Base-by-base conservation (phyloP, 2,113 vertebrate genomes). In the Nothoprocta perdicaria region DNA sequence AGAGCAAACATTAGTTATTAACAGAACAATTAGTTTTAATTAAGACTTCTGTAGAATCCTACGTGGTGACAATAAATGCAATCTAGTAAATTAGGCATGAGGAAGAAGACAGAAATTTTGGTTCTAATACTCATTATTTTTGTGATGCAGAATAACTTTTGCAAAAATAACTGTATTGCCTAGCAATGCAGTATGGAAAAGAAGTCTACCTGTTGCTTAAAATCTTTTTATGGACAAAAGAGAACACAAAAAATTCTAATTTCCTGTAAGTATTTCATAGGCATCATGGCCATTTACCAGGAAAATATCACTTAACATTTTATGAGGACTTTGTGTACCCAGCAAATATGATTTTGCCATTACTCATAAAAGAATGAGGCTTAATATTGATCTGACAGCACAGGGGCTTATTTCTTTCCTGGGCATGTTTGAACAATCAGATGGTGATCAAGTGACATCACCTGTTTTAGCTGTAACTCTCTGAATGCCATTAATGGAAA, bases 1-100 rank as follows among this genome's bases (percentile, higher is more conserved):
- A 95, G 61, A 52, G 3, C 81, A 91, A 93, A 76, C 50, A 91
- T 95, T 92, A 94, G 95, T 93, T 94, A 94, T 97, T 96, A 80
- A 94, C 81, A 5, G 60, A 62, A 72, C 57, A 94, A 93, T 97
- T 96, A 95, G 89, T 86, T 96, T 95, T 96, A 96, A 95, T 96
- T 94, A 96, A 31, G 40, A 71, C 24, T 81, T 86, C 35, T 83
- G 61, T 45, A 89, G 72, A 94, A 81, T 92, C 91, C 86, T 90
- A 90, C 91, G 93, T 91, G 87, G 63, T 40, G 81, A 75, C 29
- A 66, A 38, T 52, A 80, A 83, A 41, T 22, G 27, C 48, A 45
- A n/a, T 77, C n/a, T 61, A 62, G 24, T 61, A 35, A n/a, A 77
- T 62, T 48, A 72, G 48, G 4, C 29, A 62, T 41, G 14, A 61